Conservation (phyloP, 1,140 invertebrate species). For the Sycophila sp. region DNA sequence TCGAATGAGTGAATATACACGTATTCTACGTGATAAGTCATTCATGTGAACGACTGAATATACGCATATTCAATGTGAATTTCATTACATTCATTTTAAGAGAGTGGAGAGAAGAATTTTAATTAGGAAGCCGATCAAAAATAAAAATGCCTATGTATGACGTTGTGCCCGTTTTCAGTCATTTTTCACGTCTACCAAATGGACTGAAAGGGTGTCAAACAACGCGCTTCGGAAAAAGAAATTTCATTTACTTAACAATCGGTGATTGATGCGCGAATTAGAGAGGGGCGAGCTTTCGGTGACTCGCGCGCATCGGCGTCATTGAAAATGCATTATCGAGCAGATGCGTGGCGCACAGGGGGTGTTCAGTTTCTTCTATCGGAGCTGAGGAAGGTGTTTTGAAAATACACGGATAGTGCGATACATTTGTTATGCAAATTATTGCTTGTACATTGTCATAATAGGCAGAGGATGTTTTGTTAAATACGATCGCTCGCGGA, state of each 20-base stretch:
- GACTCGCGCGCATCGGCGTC: background rate
- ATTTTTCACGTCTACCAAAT: too few relatives aligned
- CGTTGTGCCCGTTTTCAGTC: too few relatives aligned
- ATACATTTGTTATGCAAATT: conserved; percentile 36
- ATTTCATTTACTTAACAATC: background rate
- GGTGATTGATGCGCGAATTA: background rate
- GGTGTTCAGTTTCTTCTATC: conserved; percentile 38
- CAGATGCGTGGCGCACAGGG: conserved; percentile 7
- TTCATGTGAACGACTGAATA: too few relatives aligned
- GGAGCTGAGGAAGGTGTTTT: conserved; percentile 26
- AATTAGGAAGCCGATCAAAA: too few relatives aligned
- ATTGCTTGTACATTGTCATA: conserved; percentile 39
- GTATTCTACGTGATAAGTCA: too few relatives aligned
- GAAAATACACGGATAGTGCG: conserved; percentile 33
- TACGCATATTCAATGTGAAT: too few relatives aligned
- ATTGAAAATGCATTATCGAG: conserved; percentile 28
- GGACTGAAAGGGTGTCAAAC: too few relatives aligned
- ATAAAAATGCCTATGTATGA: too few relatives aligned
- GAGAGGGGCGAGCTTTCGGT: background rate
- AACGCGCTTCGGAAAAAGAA: background rate
- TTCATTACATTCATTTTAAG: too few relatives aligned
- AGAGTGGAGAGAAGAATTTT: too few relatives aligned
- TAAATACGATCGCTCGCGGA: conserved; percentile 26
- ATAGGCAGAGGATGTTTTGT: conserved; percentile 38
- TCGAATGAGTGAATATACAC: too few relatives aligned